Evolutionary conservation across 2,113 vertebrate species (phyloP).

Genomic region (Hemibagrus wyckioides): DNA sequence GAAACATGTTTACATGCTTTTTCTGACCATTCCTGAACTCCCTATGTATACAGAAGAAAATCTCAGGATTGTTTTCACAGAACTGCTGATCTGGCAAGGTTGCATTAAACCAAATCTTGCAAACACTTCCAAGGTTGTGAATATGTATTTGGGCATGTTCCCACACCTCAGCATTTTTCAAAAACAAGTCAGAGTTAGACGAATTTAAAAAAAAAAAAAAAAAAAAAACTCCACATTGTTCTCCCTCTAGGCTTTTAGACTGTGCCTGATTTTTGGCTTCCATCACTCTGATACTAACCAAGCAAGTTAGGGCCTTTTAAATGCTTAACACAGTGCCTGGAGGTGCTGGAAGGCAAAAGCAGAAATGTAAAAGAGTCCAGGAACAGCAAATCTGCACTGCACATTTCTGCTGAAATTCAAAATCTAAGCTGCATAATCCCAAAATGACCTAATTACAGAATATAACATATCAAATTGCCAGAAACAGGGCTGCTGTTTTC

Average conservation of each 20-base stretch:
- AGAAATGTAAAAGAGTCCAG: slow-evolving; percentile 59
- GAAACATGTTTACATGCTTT: not conserved
- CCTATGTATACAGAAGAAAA: not conserved
- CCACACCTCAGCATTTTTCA: slow-evolving; percentile 12
- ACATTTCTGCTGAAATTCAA: slow-evolving; percentile 57
- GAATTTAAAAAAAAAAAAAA: too few species aligned
- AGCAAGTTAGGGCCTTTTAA: slow-evolving; percentile 53
- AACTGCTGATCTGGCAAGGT: slow-evolving; percentile 12
- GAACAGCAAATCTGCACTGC: slow-evolving; percentile 57
- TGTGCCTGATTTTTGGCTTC: slow-evolving; percentile 42
- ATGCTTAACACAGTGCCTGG: slow-evolving; percentile 46
- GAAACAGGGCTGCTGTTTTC: slow-evolving; percentile 35
- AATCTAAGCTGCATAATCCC: slow-evolving; percentile 49
- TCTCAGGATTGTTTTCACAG: not conserved
- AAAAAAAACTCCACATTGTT: slow-evolving; percentile 14
- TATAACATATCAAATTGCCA: slow-evolving; percentile 24
- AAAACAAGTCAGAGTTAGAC: slow-evolving; percentile 23
- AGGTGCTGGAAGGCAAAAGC: slow-evolving; percentile 43
- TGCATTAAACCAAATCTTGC: slow-evolving; percentile 1
- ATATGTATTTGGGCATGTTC: slow-evolving; percentile 1
- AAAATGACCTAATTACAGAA: slow-evolving; percentile 54
- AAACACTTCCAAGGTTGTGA: not conserved
- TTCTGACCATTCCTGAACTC: not conserved
- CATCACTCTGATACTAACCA: slow-evolving; percentile 54
- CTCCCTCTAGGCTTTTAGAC: slow-evolving; percentile 1